These are phyloP conservation scores for Listronotus oregonensis DNA, from an alignment of 1,140 invertebrate genomes.

Conservation along the genomic window DNA sequence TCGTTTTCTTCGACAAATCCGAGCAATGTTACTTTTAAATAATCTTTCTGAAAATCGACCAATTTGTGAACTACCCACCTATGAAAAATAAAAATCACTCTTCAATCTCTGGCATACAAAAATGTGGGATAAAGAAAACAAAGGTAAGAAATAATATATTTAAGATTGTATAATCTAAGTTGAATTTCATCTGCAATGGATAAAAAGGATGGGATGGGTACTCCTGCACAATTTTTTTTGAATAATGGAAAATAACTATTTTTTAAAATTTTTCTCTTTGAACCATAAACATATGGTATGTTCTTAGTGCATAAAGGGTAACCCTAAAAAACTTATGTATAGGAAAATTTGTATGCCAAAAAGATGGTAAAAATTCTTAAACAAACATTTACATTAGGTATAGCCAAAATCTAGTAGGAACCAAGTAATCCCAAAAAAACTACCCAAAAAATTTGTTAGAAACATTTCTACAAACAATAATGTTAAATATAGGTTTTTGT, in stretches of 20 bases:
- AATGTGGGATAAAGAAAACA: background rate
- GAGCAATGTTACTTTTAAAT: too few relatives aligned
- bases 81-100: background rate
- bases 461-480: background rate
- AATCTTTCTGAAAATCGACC: too few relatives aligned
- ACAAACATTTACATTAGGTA: conserved; percentile 2
- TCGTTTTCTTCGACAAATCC: too few relatives aligned
- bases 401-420: conserved; percentile 28
- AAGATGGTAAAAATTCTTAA: conserved; percentile 7
- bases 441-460: background rate
- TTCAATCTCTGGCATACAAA: conserved; percentile 20
- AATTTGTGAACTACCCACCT: too few relatives aligned
- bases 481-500: conserved; percentile 1
- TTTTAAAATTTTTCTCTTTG: too few relatives aligned
- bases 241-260: too few relatives aligned
- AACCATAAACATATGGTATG: too few relatives aligned
- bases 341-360: conserved; percentile 2
- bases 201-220: background rate
- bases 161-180: too few relatives aligned
- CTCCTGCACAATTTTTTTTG: too few relatives aligned
- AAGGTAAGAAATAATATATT: conserved; percentile 3
- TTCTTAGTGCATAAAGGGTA: background rate
- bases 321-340: background rate
- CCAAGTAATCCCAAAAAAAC: conserved; percentile 6
- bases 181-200: too few relatives aligned